Evolutionary conservation across 1,140 invertebrate species (phyloP), one percentile per base, ranked within the genome.

Genomic region (Ditylenchus dipsaci): DNA sequence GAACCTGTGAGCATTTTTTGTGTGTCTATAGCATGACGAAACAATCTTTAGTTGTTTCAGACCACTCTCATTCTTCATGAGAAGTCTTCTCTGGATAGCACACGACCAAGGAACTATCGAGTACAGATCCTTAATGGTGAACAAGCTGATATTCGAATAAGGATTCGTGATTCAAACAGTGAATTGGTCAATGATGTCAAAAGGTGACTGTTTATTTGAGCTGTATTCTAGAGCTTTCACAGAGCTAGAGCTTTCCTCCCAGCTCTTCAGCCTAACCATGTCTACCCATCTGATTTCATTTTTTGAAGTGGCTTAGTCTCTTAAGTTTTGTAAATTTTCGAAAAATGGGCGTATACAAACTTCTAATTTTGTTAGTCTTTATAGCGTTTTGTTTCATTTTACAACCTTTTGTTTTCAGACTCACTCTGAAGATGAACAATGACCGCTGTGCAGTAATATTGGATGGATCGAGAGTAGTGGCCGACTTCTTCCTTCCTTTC

Each of bases 351-450:
- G n/a, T n/a, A 47, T 47, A 47, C 45, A 47, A 15, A 47, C 21
- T 47, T 47, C 45, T 47, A 15, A 47, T 47, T 47, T 47, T 47
- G 21, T 15, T 47, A 47, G 45, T 15, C 15, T 47, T 47, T 47
- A 47, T 47, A 21, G 15, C 15, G 11, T 38, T 38, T 38, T 38
- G 3, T 3, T 38, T 38, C 3, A 38, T 53, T 53, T n/a, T 59
- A 13, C n/a, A 61, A 30, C 27, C 1, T 26, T 33, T 21, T 3
- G 63, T 47, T 49, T 62, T 45, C 26, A 71, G 69, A 45, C 26
- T 71, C n/a, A 71, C 69, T 0, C 58, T 71, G 43, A 71, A 71
- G 53, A 71, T 71, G 68, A 71, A 71, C 62, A 42, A 71, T 43
- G 69, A 71, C 23, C 53, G 69, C 3, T 26, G 57, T 53, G 69